These are phyloP conservation scores for Fundulus diaphanus DNA, from an alignment of 2,797 vertebrate species.

Conservation along the genomic window DNA sequence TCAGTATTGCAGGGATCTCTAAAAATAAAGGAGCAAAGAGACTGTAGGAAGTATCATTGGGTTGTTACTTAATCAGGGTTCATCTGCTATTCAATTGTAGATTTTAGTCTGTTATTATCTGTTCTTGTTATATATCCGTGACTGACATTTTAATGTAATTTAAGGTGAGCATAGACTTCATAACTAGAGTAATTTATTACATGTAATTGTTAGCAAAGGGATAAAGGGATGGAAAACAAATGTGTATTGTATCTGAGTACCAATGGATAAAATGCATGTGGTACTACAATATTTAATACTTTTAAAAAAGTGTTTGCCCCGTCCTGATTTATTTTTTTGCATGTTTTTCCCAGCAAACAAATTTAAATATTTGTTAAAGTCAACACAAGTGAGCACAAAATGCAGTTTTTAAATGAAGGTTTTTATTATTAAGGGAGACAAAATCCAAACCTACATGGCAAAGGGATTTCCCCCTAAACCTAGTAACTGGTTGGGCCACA, in stretches of 20 bases:
- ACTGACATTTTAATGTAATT: conserved; percentile 34
- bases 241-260: not conserved
- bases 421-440: too few relatives aligned
- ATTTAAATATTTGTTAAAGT: too few relatives aligned
- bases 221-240: conserved; percentile 6
- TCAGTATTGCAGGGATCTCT: conserved; percentile 67
- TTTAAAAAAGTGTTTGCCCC: too few relatives aligned
- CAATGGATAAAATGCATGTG: not conserved
- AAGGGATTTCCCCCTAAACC: too few relatives aligned
- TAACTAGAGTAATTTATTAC: conserved; percentile 26
- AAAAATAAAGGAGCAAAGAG: conserved; percentile 72
- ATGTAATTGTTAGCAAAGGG: conserved; percentile 14
- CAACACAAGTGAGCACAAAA: too few relatives aligned
- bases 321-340: too few relatives aligned
- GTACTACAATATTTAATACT: not conserved
- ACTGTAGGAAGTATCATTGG: conserved; percentile 47
- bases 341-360: too few relatives aligned
- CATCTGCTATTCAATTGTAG: conserved; percentile 51
- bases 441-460: too few relatives aligned
- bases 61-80: conserved; percentile 74
- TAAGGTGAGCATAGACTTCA: conserved; percentile 15
- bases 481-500: too few relatives aligned
- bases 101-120: conserved; percentile 44
- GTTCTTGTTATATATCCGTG: conserved; percentile 27
- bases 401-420: too few relatives aligned